phyloP scores from a whole-genome alignment of 2,888 invertebrate genomes.

The Catonia carolina region DNA sequence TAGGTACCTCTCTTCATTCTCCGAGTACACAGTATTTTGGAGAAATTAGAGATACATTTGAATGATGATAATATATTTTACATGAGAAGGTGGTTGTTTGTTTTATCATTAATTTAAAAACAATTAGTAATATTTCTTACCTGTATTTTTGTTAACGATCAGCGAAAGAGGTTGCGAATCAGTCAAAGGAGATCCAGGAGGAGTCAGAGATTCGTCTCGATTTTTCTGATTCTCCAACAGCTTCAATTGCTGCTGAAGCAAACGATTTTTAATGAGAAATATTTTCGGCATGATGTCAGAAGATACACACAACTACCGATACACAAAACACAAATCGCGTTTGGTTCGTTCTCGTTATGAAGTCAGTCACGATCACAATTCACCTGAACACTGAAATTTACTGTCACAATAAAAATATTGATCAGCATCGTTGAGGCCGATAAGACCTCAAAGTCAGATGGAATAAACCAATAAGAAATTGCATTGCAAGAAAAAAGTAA shows the following conservation, averaged over 20 bases:
- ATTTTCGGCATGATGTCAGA: conserved; percentile 75
- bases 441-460: conserved; percentile 9
- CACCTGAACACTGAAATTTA: conserved; percentile 6
- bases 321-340: conserved; percentile 13
- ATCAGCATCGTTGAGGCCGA: conserved; percentile 2
- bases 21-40: too few relatives aligned
- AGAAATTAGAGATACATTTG: too few relatives aligned
- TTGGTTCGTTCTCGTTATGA: not conserved
- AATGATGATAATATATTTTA: too few relatives aligned
- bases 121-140: conserved; percentile 41
- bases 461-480: conserved; percentile 1
- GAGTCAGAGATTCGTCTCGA: conserved; percentile 40
- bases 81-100: too few relatives aligned
- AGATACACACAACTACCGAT: not conserved
- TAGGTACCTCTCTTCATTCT: too few relatives aligned
- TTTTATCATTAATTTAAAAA: too few relatives aligned
- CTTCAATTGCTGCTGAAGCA: conserved; percentile 84
- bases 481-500: conserved; percentile 1
- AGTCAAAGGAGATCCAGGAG: conserved; percentile 39
- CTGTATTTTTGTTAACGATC: conserved; percentile 46
- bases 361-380: not conserved
- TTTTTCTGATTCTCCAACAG: conserved; percentile 72
- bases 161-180: conserved; percentile 46
- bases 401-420: conserved; percentile 7
- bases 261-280: conserved; percentile 82